phyloP scores from a whole-genome alignment of 2,888 invertebrate genomes.

The Eurois occulta region DNA sequence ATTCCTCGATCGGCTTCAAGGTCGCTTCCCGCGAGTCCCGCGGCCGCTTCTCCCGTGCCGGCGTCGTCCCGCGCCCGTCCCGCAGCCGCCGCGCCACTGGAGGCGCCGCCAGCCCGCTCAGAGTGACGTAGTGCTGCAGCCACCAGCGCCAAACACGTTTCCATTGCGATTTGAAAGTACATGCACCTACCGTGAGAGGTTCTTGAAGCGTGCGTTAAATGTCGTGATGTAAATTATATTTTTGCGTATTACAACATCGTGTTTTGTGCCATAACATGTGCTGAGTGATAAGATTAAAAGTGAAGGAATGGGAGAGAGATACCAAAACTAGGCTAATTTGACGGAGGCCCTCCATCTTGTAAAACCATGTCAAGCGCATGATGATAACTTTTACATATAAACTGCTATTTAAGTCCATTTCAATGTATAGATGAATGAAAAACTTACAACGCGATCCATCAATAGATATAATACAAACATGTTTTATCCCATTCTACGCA shows the following conservation, averaged over 20 bases:
- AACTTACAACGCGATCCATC: constrained; percentile 51
- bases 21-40: constrained; percentile 87
- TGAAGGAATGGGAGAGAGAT: constrained; percentile 51
- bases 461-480: constrained; percentile 52
- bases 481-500: constrained; percentile 59
- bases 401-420: constrained; percentile 21
- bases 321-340: constrained; percentile 59
- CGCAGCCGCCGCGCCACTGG: constrained; percentile 47
- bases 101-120: constrained; percentile 46
- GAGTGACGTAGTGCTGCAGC: constrained; percentile 58
- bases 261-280: constrained; percentile 48
- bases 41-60: constrained; percentile 74
- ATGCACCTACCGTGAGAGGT: constrained; percentile 50
- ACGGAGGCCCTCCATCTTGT: constrained; percentile 50
- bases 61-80: constrained; percentile 60
- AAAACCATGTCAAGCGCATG: constrained; percentile 37
- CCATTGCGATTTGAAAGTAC: constrained; percentile 59
- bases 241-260: constrained; percentile 60
- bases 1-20: constrained; percentile 82
- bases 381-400: constrained; percentile 25
- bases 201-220: constrained; percentile 52
- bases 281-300: constrained; percentile 52
- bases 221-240: constrained; percentile 60
- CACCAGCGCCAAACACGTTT: constrained; percentile 60
- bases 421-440: constrained; percentile 46